Evolutionary conservation across 2,113 vertebrate species (phyloP).

Genomic region (Cynopterus brachyotis): DNA sequence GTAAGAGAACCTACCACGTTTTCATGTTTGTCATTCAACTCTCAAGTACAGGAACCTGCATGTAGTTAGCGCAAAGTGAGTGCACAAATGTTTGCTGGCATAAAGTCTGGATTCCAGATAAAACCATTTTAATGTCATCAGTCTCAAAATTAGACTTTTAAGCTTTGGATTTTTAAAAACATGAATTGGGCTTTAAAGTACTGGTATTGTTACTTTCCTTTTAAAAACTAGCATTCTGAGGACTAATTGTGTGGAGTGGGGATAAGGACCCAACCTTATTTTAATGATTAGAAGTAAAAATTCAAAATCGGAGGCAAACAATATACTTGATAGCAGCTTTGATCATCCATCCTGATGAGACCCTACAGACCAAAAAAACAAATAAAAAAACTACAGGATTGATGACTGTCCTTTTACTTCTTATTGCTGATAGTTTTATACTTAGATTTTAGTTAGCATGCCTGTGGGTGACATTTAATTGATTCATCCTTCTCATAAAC

Average conservation of each 20-base stretch:
- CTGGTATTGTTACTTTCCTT: background rate
- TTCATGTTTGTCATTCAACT: background rate
- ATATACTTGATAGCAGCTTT: background rate
- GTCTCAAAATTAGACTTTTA: background rate
- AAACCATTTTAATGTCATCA: background rate
- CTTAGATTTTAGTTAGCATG: background rate
- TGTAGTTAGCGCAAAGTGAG: background rate
- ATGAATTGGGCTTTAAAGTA: background rate
- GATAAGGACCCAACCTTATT: background rate
- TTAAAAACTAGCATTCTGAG: background rate
- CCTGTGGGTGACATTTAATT: background rate
- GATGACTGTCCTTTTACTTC: background rate
- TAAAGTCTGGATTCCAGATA: background rate
- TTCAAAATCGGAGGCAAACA: background rate
- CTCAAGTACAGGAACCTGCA: background rate
- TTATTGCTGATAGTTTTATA: background rate
- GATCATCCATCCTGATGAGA: background rate
- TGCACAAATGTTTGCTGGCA: background rate
- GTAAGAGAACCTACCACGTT: background rate
- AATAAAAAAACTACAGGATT: background rate
- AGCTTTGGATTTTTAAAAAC: background rate
- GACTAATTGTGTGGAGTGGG: background rate
- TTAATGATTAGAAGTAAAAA: background rate
- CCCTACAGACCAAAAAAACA: background rate
- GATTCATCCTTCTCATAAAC: background rate